Conservation (phyloP, 2,113 vertebrate genomes). For the Silurus glanis region DNA sequence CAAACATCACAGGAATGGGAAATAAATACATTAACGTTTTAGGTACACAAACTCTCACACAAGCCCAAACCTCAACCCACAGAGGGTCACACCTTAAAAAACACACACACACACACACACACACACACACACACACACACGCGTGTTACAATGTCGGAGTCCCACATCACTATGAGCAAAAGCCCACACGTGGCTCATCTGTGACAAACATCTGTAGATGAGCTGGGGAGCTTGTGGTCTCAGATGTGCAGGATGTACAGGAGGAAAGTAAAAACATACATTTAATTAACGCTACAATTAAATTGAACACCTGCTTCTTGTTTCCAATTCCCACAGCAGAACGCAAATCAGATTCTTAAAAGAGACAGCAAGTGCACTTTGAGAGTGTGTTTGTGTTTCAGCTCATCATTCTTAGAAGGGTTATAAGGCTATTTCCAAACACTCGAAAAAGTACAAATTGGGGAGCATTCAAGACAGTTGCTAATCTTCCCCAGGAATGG, state of each 20-base stretch:
- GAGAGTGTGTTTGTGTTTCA: background rate
- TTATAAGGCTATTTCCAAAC: background rate
- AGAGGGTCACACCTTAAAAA: too few species aligned
- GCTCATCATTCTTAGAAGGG: background rate
- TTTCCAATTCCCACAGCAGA: background rate
- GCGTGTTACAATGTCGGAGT: conserved; percentile 9
- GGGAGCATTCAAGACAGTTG: background rate
- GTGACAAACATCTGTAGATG: conserved; percentile 8
- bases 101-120: too few species aligned
- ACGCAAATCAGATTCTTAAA: background rate
- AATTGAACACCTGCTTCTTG: background rate
- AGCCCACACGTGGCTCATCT: background rate
- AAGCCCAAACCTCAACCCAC: too few species aligned
- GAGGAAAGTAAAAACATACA: conserved; percentile 10
- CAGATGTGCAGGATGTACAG: conserved; percentile 32
- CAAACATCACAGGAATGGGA: too few species aligned
- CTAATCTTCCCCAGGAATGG: too few species aligned
- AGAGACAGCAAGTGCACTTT: background rate
- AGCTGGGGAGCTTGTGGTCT: conserved; percentile 46
- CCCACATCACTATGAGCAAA: background rate
- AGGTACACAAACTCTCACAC: too few species aligned
- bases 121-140: background rate
- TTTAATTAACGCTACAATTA: conserved; percentile 2
- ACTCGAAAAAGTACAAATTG: background rate
- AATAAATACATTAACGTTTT: too few species aligned